Conservation (phyloP, 1,140 invertebrate genomes). For the Cephus cinctus region DNA sequence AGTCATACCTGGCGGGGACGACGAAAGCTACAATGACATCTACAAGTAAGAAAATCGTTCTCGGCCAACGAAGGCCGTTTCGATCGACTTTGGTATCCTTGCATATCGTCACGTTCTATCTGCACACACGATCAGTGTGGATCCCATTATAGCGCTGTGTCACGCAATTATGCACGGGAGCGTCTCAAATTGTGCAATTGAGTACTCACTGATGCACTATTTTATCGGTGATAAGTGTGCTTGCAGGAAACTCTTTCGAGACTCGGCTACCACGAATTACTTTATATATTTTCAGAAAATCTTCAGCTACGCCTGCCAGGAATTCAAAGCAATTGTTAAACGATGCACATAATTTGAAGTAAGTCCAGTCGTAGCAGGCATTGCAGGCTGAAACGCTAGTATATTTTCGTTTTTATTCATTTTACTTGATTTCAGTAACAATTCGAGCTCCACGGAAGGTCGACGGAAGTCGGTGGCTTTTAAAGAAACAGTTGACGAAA, state of each 20-base stretch:
- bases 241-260: slow-evolving; percentile 1
- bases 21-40: too few relatives aligned
- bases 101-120: slow-evolving; percentile 42
- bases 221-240: too few relatives aligned
- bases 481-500: neutral
- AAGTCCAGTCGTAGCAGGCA: too few relatives aligned
- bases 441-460: neutral
- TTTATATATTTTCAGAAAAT: slow-evolving; percentile 28
- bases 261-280: slow-evolving; percentile 33
- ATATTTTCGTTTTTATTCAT: neutral
- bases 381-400: too few relatives aligned
- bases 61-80: slow-evolving; percentile 20
- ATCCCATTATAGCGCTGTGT: too few relatives aligned
- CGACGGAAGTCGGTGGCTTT: slow-evolving; percentile 3
- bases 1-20: too few relatives aligned
- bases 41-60: too few relatives aligned
- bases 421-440: neutral
- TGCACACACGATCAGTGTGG: slow-evolving; percentile 9
- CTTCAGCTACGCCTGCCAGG: too few relatives aligned
- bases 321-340: too few relatives aligned
- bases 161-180: neutral
- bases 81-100: slow-evolving; percentile 27
- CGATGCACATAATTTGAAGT: too few relatives aligned
- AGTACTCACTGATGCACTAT: too few relatives aligned
- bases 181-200: too few relatives aligned